Base-by-base conservation (phyloP, 2,888 invertebrate species). In the Drosophila koepferae region DNA sequence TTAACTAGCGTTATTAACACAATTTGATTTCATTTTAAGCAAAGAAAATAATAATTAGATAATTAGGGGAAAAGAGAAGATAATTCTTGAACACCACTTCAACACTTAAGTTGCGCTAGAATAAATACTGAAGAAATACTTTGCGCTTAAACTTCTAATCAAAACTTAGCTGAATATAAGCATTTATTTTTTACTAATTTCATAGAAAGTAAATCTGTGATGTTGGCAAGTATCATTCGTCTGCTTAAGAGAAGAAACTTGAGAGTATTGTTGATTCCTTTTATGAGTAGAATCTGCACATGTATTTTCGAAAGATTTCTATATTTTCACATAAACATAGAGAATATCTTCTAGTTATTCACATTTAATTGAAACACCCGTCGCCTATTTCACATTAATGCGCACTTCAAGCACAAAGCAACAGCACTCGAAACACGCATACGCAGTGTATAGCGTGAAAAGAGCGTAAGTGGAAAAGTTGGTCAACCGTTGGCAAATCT, bases 401-500 rank as follows among this genome's bases (percentile, higher is more conserved):
- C 3, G 8, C 36, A 34, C 14, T 43, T 34, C 9, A 16, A 43
- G 6, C 2, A 34, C 20, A 43, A 34, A 38, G 28, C 51, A 40
- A 7, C 14, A 9, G 18, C 34, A 38, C 36, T 55, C 7, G 16
- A n/a, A 48, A 9, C 20, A 49, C 59, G 12, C 41, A 48, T 41
- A 51, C 59, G 51, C 49, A 10, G 36, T 8, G 40, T 36, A 31
- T 3, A 5, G 28, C 46, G 14, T 46, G 31, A 66, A 44, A 59
- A 48, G 48, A 23, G 18, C n/a, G 23, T 59, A 20, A 48, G 34
- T 43, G 43, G 40, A 18, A 34, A 63, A 67, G 23, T 62, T 58
- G 56, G 36, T 31, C 63, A 68, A 16, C 43, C 48, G 34, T 3
- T 56, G 46, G 40, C 43, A 63, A 66, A 75, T 61, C 40, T 61